Evolutionary conservation across 2,888 invertebrate species (phyloP), one percentile per base, ranked within the genome.

Genomic region (Archaeoteleia sp.): DNA sequence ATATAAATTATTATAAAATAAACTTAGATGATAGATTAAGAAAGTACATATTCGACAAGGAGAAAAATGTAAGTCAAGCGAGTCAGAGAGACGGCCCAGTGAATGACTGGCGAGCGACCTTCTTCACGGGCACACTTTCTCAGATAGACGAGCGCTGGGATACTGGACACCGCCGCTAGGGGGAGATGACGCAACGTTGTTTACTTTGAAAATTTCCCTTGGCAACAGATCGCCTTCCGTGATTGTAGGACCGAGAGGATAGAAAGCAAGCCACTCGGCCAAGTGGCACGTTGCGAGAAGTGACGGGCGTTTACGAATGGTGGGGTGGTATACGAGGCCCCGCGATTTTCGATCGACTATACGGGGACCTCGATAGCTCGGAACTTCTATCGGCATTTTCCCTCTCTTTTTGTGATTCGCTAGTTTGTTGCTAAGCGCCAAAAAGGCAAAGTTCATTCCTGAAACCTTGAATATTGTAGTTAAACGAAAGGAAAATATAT

Each of bases 171-270:
- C 54, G 67, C 62, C 66, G 8, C 23, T 23, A 4, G 4, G 23
- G 17, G 29, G 9, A 49, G 74, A 70, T 82, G 82, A 82, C 79
- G 82, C 70, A 82, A 82, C 74, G 74, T 81, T 82, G 82, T 82
- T 82, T 82, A 82, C 82, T 78, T 79, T 79, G 65, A 74, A 81
- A 67, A 65, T 78, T 79, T 79, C 81, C 80, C 77, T n/a, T 81
- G 77, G 82, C 82, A 82, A 82, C 82, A 82, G 80, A 78, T 80
- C 79, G 74, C 70, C 75, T 76, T 76, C 74, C 76, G 73, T 71
- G 66, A 69, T 2, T 72, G 54, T 48, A 51, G 67, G 46, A 61
- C 61, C 51, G 42, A 48, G 42, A 55, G 48, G 60, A 49, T 43
- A 49, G 46, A 42, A 43, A 45, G 57, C 43, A 3, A 9, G n/a